phyloP scores from a whole-genome alignment of 1,140 invertebrate genomes.

The Halesus radiatus region DNA sequence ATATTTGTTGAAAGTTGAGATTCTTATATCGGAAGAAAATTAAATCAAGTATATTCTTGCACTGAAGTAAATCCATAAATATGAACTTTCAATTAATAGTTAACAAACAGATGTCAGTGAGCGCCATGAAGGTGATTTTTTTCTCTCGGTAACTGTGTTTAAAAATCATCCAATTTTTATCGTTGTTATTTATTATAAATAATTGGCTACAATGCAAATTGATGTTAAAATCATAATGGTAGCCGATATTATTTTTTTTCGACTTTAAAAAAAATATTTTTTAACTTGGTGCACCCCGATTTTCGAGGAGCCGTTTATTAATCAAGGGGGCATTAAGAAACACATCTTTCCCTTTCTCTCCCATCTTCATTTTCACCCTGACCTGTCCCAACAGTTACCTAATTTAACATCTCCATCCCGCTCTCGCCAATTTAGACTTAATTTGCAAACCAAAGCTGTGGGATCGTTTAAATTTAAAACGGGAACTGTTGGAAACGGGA shows the following conservation, averaged over 20 bases:
- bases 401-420: conserved; percentile 54
- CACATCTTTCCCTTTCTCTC: conserved; percentile 54
- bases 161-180: too few relatives aligned
- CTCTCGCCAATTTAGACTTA: conserved; percentile 48
- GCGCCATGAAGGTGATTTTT: too few relatives aligned
- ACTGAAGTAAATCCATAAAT: too few relatives aligned
- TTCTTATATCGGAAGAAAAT: too few relatives aligned
- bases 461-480: conserved; percentile 40
- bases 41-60: too few relatives aligned
- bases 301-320: conserved; percentile 45
- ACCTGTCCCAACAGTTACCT: conserved; percentile 56
- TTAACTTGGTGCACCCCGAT: conserved; percentile 35
- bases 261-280: not conserved
- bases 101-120: too few relatives aligned
- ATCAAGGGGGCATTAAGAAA: conserved; percentile 57
- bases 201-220: too few relatives aligned
- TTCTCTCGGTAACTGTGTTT: too few relatives aligned
- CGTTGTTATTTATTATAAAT: too few relatives aligned
- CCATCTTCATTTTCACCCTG: conserved; percentile 51
- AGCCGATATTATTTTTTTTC: not conserved
- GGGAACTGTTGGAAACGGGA: conserved; percentile 31
- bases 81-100: too few relatives aligned
- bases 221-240: too few relatives aligned
- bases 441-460: conserved; percentile 49
- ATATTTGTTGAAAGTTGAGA: too few relatives aligned